Base-by-base conservation (phyloP, 2,113 vertebrate genomes). In the Percina caprodes region DNA sequence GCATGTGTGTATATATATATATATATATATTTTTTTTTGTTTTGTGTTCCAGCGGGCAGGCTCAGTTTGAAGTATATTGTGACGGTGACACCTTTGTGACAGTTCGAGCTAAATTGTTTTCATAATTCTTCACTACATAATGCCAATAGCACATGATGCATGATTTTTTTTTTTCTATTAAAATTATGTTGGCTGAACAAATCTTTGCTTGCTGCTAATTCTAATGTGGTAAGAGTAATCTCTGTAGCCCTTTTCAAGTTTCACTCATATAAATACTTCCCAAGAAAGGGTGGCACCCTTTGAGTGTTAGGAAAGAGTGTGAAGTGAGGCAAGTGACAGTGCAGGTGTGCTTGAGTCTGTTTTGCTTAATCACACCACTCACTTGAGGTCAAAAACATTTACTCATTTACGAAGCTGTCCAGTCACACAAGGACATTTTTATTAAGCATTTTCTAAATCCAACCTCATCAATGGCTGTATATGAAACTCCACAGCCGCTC, bases 221-320 rank as follows among this genome's bases (percentile, higher is more conserved):
- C 65, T 48, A 68, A 86, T 79, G 77, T 82, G 89, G 86, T 79
- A 52, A 70, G 74, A 82, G 74, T 72, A 33, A 88, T 86, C 75
- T 89, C 68, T 82, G 65, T 80, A 93, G 92, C 93, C 92, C 92
- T 93, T 94, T 91, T 88, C 81, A 89, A 92, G 87, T 88, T 82
- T 89, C 62, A 83, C 70, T 83, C 18, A 48, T 52, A 51, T 2
- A 68, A 81, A 83, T 48, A 4, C 23, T 10, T 12, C 55, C 67
- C 55, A 24, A 8, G 42, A 69, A 58, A 75, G 78, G 81, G 56
- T 23, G 48, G 59, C 6, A 12, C 48, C 56, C 46, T 49, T 48
- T 46, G 58, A 75, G 79, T 62, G 79, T 79, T 80, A 80, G 71
- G 59, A 69, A 74, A 65, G 81, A 72, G 74, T 74, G 84, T 69